A percentile compares a stretch with the other conserved stretches of the same genome.
Evolutionary conservation across 1,140 invertebrate genomes (phyloP).

Genomic region (Bombus terrestris): DNA sequence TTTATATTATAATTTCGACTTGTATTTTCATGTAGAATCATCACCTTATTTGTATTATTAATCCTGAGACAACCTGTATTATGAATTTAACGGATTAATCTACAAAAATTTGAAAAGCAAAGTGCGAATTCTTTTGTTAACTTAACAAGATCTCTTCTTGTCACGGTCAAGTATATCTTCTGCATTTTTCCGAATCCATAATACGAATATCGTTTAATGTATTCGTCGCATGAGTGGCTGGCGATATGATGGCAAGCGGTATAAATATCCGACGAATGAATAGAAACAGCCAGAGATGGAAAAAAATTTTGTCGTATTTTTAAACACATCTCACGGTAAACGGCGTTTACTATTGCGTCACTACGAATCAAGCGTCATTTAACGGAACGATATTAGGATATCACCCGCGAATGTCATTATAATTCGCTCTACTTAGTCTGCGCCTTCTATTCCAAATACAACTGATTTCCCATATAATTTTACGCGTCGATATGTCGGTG

Average conservation of each 20-base stretch:
- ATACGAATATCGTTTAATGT: constrained; percentile 62
- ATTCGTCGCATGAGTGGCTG: constrained; percentile 42
- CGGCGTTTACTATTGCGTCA: constrained; percentile 27
- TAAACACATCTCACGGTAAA: constrained; percentile 41
- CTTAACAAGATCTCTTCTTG: not conserved
- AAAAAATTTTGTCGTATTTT: constrained; percentile 58
- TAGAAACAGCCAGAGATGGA: constrained; percentile 3
- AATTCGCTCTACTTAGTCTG: not conserved
- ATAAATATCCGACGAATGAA: constrained; percentile 36
- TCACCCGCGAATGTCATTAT: not conserved
- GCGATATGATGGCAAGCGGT: constrained; percentile 55
- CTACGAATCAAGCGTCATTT: not conserved
- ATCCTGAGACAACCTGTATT: too few relatives aligned
- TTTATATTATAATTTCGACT: too few relatives aligned
- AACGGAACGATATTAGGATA: constrained; percentile 28
- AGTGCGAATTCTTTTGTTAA: too few relatives aligned
- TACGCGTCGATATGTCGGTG: not conserved
- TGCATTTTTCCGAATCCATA: constrained; percentile 58
- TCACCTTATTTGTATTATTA: too few relatives aligned
- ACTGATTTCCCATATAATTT: constrained; percentile 10
- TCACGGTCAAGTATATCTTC: not conserved
- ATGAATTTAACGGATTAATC: too few relatives aligned
- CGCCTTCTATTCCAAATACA: not conserved
- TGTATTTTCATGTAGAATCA: too few relatives aligned
- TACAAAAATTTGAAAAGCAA: too few relatives aligned